Conservation (phyloP, 1,140 invertebrate genomes). For the Drosophila teissieri region DNA sequence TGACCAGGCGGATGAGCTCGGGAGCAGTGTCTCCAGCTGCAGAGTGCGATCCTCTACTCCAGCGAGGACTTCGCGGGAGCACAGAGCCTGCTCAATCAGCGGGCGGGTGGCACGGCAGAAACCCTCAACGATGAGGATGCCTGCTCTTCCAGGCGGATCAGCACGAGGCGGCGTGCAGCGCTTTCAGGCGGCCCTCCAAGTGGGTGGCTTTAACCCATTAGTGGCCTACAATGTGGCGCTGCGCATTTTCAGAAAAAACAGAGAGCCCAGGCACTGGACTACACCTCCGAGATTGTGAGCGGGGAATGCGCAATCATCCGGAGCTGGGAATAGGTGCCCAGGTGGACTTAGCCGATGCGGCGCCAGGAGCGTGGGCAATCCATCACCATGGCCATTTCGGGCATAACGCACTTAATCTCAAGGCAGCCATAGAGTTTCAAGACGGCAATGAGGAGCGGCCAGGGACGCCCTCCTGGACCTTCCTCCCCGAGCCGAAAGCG, state of each 20-base stretch:
- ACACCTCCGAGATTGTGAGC: conserved; percentile 96
- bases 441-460: conserved; percentile 95
- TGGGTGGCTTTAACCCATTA: conserved; percentile 94
- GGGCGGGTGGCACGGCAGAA: conserved; percentile 94
- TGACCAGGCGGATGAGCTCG: conserved; percentile 87
- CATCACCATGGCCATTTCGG: conserved; percentile 97
- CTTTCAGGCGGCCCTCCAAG: conserved; percentile 95
- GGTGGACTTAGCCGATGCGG: conserved; percentile 92
- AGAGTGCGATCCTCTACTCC: conserved; percentile 98
- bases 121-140: conserved; percentile 98
- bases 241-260: conserved; percentile 98
- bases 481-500: conserved; percentile 98
- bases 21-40: conserved; percentile 93
- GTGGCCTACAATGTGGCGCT: conserved; percentile 98
- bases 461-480: conserved; percentile 98
- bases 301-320: conserved; percentile 98
- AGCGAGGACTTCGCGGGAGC: conserved; percentile 97
- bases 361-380: conserved; percentile 96
- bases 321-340: conserved; percentile 98
- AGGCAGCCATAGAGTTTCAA: conserved; percentile 99
- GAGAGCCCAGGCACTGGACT: conserved; percentile 95
- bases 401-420: conserved; percentile 99
- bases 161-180: conserved; percentile 97
- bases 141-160: conserved; percentile 92
- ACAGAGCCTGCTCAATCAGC: conserved; percentile 96